These are phyloP conservation scores for Forbesichthys agassizii DNA, from an alignment of 2,113 vertebrate genomes.

Conservation along the genomic window DNA sequence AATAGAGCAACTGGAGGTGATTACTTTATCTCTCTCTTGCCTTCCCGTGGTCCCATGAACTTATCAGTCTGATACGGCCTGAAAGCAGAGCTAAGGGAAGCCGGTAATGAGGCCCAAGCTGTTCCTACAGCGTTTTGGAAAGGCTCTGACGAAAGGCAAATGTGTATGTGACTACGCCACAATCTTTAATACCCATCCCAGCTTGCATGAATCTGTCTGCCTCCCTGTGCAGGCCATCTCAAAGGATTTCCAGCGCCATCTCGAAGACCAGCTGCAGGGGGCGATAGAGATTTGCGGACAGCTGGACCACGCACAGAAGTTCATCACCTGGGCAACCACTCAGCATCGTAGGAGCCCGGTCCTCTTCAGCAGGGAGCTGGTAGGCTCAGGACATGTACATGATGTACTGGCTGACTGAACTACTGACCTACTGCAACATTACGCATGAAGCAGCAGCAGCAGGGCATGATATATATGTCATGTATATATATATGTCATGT, in stretches of 20 bases:
- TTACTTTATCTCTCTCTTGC: constrained; percentile 62
- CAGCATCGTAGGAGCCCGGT: constrained; percentile 89
- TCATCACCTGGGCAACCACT: constrained; percentile 92
- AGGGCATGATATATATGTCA: no score
- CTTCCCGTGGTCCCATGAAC: constrained; percentile 50
- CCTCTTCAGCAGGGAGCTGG: constrained; percentile 97
- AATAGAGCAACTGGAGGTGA: constrained; percentile 96
- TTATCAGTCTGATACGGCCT: constrained; percentile 44
- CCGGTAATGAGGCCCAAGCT: constrained; percentile 50
- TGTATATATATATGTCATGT: no score
- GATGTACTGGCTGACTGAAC: neutral
- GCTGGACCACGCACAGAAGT: constrained; percentile 95
- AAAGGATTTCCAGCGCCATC: constrained; percentile 85
- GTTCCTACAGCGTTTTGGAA: constrained; percentile 35
- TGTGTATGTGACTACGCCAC: constrained; percentile 11
- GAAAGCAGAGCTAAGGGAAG: constrained; percentile 45
- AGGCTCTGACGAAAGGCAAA: constrained; percentile 26
- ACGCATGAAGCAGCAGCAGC: no score
- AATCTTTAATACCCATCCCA: constrained; percentile 14
- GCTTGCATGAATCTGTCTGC: constrained; percentile 8
- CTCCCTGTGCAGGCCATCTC: constrained; percentile 83
- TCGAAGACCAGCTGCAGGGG: constrained; percentile 92
- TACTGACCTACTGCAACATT: neutral
- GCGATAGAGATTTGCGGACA: constrained; percentile 89
- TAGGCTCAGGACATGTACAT: constrained; percentile 64